phyloP scores from a whole-genome alignment of 2,797 vertebrate genomes.

The Halcyon chelicuti region DNA sequence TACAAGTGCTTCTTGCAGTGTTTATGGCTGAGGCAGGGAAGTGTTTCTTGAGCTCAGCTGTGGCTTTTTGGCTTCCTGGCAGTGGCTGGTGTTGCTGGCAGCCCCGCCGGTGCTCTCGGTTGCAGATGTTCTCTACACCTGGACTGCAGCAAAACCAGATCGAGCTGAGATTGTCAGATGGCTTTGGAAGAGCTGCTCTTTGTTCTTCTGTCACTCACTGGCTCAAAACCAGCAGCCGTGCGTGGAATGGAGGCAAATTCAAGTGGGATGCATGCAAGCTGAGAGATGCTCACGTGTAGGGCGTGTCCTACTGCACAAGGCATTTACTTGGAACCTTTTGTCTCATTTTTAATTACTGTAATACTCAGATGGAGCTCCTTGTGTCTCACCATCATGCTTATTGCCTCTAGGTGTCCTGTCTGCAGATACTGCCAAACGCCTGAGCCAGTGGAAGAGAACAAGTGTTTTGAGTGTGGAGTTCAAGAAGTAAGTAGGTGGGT shows the following conservation, averaged over 20 bases:
- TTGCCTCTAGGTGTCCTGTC: constrained; percentile 90
- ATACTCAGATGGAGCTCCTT: not conserved
- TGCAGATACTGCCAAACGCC: constrained; percentile 98
- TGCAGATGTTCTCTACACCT: not conserved
- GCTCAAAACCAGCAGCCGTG: not conserved
- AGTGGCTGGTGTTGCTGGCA: not conserved
- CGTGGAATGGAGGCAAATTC: not conserved
- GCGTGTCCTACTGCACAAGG: not conserved
- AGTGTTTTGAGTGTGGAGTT: constrained; percentile 97
- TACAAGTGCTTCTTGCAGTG: not conserved
- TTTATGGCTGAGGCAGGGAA: not conserved
- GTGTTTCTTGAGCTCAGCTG: not conserved
- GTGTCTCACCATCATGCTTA: not conserved
- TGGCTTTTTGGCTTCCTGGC: not conserved
- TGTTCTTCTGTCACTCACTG: not conserved
- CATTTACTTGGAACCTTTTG: not conserved
- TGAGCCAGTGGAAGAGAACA: constrained; percentile 97
- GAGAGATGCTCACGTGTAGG: fast-evolving
- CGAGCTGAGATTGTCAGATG: not conserved
- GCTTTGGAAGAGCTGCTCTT: not conserved
- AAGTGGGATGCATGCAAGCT: not conserved
- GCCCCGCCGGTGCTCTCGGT: not conserved
- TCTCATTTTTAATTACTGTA: not conserved
- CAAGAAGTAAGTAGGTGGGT: constrained; percentile 90
- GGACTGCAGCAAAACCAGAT: not conserved